phyloP scores from a whole-genome alignment of 2,888 invertebrate species.

The Ceratothoa steindachneri region DNA sequence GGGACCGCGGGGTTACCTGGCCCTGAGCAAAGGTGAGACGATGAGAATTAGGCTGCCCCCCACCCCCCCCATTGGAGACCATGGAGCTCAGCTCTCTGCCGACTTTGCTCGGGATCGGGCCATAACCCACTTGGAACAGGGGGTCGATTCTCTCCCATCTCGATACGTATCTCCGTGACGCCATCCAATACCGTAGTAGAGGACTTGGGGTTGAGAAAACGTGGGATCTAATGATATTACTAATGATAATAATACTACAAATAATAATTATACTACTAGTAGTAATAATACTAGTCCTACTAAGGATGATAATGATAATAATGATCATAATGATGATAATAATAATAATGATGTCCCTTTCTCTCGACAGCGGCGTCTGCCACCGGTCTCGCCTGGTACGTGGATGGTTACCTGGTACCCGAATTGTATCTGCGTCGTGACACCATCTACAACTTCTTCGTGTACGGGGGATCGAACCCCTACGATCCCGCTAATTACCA shows the following conservation, averaged over 20 bases:
- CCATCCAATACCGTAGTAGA: too few species aligned
- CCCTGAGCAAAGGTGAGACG: slow-evolving; percentile 60
- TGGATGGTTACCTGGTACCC: slow-evolving; percentile 82
- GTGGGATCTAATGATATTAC: not conserved
- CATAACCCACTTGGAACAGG: too few species aligned
- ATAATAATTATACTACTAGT: not conserved
- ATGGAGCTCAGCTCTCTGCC: too few species aligned
- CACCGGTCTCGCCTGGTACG: slow-evolving; percentile 80
- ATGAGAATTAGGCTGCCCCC: too few species aligned
- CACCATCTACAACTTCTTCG: slow-evolving; percentile 74
- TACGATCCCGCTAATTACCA: slow-evolving; percentile 80
- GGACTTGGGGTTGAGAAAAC: too few species aligned
- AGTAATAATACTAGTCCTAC: not conserved
- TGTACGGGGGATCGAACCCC: slow-evolving; percentile 80
- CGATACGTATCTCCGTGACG: too few species aligned
- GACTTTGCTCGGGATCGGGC: too few species aligned
- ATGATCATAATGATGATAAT: too few species aligned
- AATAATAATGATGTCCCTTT: too few species aligned
- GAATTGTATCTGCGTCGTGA: slow-evolving; percentile 82
- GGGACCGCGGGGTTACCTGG: slow-evolving; percentile 71
- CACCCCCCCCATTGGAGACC: too few species aligned
- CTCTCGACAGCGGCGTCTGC: slow-evolving; percentile 41
- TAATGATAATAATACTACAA: not conserved
- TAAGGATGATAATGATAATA: too few species aligned
- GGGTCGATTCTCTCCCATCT: too few species aligned